Conservation (phyloP, 2,888 invertebrate species). For the Tipula confusa region DNA sequence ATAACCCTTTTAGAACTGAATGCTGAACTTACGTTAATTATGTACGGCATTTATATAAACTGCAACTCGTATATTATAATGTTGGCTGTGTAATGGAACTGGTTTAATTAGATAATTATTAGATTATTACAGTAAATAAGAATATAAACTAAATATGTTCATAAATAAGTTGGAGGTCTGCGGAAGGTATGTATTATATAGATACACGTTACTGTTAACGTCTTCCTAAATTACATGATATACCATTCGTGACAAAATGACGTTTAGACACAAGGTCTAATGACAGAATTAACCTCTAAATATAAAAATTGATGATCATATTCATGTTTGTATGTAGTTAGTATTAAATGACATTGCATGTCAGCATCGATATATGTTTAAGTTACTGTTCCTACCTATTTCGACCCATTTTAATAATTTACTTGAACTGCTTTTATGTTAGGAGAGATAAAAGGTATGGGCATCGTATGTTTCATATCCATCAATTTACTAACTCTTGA, state of each 20-base stretch:
- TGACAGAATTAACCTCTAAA: neutral
- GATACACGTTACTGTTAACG: neutral
- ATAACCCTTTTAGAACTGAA: neutral
- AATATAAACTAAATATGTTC: neutral
- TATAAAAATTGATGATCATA: neutral
- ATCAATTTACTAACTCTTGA: neutral
- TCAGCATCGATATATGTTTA: neutral
- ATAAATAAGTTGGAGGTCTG: neutral
- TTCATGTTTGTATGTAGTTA: neutral
- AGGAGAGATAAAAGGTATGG: neutral
- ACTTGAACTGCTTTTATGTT: neutral
- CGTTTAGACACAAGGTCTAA: neutral
- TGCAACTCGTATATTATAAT: neutral
- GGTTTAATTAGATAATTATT: neutral
- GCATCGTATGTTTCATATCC: neutral
- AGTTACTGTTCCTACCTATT: neutral
- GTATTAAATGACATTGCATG: neutral
- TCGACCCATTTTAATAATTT: neutral
- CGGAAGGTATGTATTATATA: neutral
- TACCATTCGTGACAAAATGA: neutral
- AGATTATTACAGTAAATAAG: neutral
- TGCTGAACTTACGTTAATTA: neutral
- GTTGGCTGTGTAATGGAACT: neutral
- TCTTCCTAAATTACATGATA: neutral
- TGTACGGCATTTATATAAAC: neutral